Base-by-base conservation (phyloP, 1,140 invertebrate genomes). In the Papilio polyxenes region DNA sequence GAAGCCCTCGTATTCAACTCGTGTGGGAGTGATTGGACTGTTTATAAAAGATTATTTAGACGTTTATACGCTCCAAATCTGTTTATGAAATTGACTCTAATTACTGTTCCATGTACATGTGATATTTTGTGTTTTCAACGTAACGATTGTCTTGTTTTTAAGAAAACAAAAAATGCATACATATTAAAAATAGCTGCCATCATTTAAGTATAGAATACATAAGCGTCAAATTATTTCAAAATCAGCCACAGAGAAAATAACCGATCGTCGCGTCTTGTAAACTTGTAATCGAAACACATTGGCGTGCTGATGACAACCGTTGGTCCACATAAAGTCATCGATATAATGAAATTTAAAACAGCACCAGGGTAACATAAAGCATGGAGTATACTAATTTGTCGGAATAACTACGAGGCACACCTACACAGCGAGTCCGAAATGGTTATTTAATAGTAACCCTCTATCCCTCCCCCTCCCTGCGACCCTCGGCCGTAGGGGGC, bases 391-490 rank as follows among this genome's bases (percentile, higher is more conserved):
- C 88, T 91, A 91, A 92, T 92, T 92, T 87, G 86, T 82, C 82
- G 83, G 83, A 88, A 88, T 90, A 90, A 92, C 92, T 90, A 89
- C 86, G 83, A 79, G 84, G 83, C 88, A 86, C 89, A 90, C 87
- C 89, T 91, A 90, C 83, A 76, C 83, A 83, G 81, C 89, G 85
- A 87, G 89, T 87, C 86, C 91, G 88, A 92, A 93, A 92, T 92
- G 91, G 92, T 93, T 93, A 93, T 93, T 93, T 92, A 93, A 92
- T 93, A 92, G 92, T 91, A 92, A 90, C 87, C 88, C 89, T 85
- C 77, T 79, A 79, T 79, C 77, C 77, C 53, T 79, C 75, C 49
- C 48, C 83, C 79, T 82, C 84, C 78, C 81, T 44, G 76, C 81
- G 65, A 44, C 82, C 49, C 37, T 75, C 53, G 37, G 76, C 75